A percentile compares a stretch with the other conserved stretches of the same genome.
These are phyloP conservation scores for Enteromius mattozi DNA, from an alignment of 2,797 vertebrate genomes.

Conservation along the genomic window DNA sequence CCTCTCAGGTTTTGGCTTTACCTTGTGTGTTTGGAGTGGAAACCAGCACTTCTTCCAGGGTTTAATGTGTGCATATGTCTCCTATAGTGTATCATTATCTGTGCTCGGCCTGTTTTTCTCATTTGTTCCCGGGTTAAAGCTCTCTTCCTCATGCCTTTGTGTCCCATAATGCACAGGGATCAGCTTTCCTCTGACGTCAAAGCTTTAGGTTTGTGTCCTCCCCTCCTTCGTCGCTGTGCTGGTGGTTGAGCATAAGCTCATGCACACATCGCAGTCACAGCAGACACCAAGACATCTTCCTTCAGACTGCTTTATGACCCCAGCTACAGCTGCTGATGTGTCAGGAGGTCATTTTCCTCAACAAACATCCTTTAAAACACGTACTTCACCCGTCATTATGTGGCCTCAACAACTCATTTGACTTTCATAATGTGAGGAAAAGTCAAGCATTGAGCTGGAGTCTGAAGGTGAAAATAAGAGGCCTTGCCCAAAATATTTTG, in stretches of 20 bases:
- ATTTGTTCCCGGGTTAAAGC: slow-evolving; percentile 40
- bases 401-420: not conserved
- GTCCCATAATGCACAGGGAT: slow-evolving; percentile 48
- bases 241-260: slow-evolving; percentile 47
- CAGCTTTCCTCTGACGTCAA: slow-evolving; percentile 49
- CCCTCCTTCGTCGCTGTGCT: not conserved
- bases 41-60: not conserved
- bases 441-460: no score
- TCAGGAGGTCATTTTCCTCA: slow-evolving; percentile 37
- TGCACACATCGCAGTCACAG: slow-evolving; percentile 33
- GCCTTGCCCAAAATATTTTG: not conserved
- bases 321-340: slow-evolving; percentile 28
- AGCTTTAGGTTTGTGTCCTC: not conserved
- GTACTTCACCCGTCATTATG: not conserved
- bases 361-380: slow-evolving; percentile 18
- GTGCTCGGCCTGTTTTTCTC: slow-evolving; percentile 55
- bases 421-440: not conserved
- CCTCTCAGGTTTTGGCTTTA: slow-evolving; percentile 2
- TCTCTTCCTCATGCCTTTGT: slow-evolving; percentile 25
- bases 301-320: slow-evolving; percentile 41
- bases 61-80: slow-evolving; percentile 23
- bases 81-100: slow-evolving; percentile 51
- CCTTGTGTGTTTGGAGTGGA: not conserved
- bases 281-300: slow-evolving; percentile 27
- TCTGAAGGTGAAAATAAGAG: not conserved